Evolutionary conservation across 2,888 invertebrate genomes (phyloP), one percentile per base, ranked within the genome.

Genomic region (Emesis furor): DNA sequence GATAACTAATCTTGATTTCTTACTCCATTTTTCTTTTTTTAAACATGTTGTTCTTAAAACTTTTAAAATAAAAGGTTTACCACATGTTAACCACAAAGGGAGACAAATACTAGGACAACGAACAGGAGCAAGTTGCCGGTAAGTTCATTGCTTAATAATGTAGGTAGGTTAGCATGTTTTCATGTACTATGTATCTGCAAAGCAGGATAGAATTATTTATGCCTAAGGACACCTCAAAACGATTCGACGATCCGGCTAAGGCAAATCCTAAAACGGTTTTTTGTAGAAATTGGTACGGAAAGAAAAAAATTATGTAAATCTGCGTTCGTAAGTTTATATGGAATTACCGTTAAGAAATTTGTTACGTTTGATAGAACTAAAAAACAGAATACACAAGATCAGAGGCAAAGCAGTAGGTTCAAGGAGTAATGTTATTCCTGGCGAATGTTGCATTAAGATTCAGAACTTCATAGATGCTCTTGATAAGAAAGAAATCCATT

Each of bases 401-500:
- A 30, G 62, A 62, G 10, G 62, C 24, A 62, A 62, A 30, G 24
- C 30, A 62, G 12, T 62, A 30, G 62, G 30, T 62, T 62, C 65
- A 74, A 74, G 74, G 59, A 37, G 75, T 39, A 75, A 75, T 42
- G 46, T 75, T 67, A 75, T 75, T 75, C 30, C 67, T 62, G 75
- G 65, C 14, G 65, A 75, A 75, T 75, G 65, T 75, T 75, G 39
- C 62, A 62, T 65, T 30, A 65, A 75, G 65, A 75, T 75, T 75
- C 30, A 67, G 65, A 24, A 75, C 59, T 75, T 65, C 24, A 30
- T 42, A 59, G 67, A 75, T 59, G 37, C 75, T 10, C 65, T 75
- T 75, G 67, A 51, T 59, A 74, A 65, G 42, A 75, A 75, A 75
- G 75, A 75, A 62, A 39, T 75, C 39, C 32, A 75, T 75, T 75